Conservation (phyloP, 2,113 vertebrate species). For the Mellivora capensis region DNA sequence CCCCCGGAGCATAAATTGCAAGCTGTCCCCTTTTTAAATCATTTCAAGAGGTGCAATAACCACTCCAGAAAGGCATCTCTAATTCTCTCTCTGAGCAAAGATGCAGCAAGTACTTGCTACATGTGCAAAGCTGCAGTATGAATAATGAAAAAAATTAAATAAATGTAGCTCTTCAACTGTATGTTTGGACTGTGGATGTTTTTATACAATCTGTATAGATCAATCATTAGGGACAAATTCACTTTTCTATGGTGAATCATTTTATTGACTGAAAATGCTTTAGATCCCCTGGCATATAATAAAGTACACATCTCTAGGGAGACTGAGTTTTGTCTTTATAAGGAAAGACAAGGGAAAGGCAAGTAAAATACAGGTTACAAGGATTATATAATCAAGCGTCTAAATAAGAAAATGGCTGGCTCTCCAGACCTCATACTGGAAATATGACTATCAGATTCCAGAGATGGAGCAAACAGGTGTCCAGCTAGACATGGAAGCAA, state of each 20-base stretch:
- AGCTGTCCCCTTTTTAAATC: neutral
- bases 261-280: neutral
- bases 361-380: neutral
- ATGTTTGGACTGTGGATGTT: neutral
- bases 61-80: neutral
- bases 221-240: neutral
- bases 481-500: neutral
- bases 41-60: neutral
- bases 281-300: neutral
- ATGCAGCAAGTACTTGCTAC: neutral
- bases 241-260: neutral
- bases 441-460: neutral
- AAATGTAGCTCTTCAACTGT: neutral
- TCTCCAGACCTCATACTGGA: neutral
- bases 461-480: neutral
- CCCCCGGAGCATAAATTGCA: neutral
- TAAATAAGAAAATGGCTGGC: neutral
- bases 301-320: neutral
- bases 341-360: neutral
- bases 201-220: neutral
- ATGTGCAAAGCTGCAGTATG: neutral
- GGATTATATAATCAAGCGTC: neutral
- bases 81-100: neutral
- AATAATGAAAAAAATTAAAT: neutral
- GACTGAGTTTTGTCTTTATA: neutral